These are phyloP conservation scores for human DNA, from an alignment of 2,113 vertebrate species.

Conservation along the genomic window DNA sequence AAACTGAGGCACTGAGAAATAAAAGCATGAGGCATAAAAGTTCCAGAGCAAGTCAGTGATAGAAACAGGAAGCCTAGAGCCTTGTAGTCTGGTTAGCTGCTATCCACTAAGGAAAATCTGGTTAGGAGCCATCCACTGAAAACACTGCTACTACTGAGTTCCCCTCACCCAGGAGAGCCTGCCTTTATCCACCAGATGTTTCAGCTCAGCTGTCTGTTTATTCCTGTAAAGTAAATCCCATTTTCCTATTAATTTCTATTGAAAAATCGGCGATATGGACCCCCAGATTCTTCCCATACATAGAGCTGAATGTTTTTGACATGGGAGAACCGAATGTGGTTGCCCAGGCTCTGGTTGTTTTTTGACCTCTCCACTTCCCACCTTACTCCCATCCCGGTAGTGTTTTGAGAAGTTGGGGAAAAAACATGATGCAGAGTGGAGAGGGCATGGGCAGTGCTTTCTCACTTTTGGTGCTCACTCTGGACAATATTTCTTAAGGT, in stretches of 20 bases:
- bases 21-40: neutral
- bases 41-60: neutral
- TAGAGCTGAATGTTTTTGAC: neutral
- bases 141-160: neutral
- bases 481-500: neutral
- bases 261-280: neutral
- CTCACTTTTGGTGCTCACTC: neutral
- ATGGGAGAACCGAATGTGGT: neutral
- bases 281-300: neutral
- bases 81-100: neutral
- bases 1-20: constrained; percentile 65
- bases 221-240: neutral
- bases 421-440: neutral
- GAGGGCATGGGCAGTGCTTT: neutral
- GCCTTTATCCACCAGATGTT: neutral
- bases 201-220: neutral
- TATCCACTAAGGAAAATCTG: neutral
- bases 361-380: neutral
- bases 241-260: neutral
- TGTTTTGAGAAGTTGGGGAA: neutral
- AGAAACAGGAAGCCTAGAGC: neutral
- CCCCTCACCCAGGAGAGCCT: neutral
- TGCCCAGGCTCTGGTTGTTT: neutral
- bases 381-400: neutral
- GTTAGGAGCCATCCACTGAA: neutral